Base-by-base conservation (phyloP, 2,113 vertebrate species). In the Xiphophorus maculatus region DNA sequence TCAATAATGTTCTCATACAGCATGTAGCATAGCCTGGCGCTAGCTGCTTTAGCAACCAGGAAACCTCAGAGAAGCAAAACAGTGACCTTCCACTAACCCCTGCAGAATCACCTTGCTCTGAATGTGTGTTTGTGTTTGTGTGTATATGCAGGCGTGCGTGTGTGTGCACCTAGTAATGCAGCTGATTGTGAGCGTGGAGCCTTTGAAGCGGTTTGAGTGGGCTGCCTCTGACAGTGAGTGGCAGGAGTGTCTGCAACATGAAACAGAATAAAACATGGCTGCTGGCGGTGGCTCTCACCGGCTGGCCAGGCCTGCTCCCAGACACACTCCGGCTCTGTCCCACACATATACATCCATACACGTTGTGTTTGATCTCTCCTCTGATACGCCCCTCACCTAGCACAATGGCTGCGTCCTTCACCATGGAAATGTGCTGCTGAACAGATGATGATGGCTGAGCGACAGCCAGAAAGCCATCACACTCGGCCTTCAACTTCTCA, bases 191-290 rank as follows among this genome's bases (percentile, higher is more conserved):
- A 61, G 84, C 84, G 82, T 84, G 81, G 82, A 77, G 87, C 79
- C 91, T 94, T 93, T 94, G 93, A 93, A 93, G 92, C 79, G 66
- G 70, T 87, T 67, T 82, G 83, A 90, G 90, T 83, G 86, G 87
- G 84, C 77, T 73, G 82, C 79, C 80, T 82, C 89, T 93, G 94
- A 93, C 92, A 93, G 90, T 93, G 92, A 93, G 86, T 93, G 93
- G 91, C 90, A 92, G 88, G 73, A 88, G 69, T 87, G 84, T 90
- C 83, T 84, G 84, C 84, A 87, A 93, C 93, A 95, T 95, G 90
- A 95, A 95, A 94, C 85, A 85, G 94, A 94, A 94, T 95, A 93
- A 95, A 94, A 95, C 93, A 94, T 94, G 92, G 82, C 83, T 86
- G 79, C 88, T 92, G 82, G 86, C 74, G 74, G 90, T 77, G 80